Percentiles rank a stretch among this genome's conserved stretches.
phyloP scores from a whole-genome alignment of 2,113 vertebrate genomes.

The Engraulis encrasicolus region DNA sequence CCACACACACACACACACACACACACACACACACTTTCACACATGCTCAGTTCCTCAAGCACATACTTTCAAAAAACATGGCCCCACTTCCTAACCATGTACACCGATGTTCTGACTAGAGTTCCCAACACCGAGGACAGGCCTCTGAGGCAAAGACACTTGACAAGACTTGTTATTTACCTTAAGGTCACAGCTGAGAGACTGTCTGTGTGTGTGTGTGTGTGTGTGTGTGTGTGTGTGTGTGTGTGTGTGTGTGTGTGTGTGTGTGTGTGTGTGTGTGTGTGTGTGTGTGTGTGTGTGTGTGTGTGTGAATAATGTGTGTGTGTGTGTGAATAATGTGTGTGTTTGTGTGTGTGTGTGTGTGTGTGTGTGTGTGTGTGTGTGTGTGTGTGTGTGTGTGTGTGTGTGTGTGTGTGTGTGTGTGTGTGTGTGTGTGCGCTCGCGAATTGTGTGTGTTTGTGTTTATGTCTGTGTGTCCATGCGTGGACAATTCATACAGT shows the following conservation, averaged over 20 bases:
- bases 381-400: no score
- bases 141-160: not conserved
- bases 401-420: conserved; percentile 9
- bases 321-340: no score
- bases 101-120: not conserved
- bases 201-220: not conserved
- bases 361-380: no score
- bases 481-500: no score
- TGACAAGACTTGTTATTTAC: not conserved
- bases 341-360: no score
- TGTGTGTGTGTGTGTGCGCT: conserved; percentile 27
- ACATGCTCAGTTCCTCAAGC: not conserved
- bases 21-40: not conserved
- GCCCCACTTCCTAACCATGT: not conserved
- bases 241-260: conserved; percentile 1
- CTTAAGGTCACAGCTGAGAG: not conserved
- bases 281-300: not conserved
- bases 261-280: not conserved
- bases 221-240: not conserved
- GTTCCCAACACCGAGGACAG: not conserved
- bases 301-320: not conserved
- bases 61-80: not conserved
- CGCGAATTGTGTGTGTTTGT: no score
- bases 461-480: no score
- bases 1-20: not conserved